Evolutionary conservation across 2,113 vertebrate genomes (phyloP).

Genomic region (Xiphophorus hellerii): DNA sequence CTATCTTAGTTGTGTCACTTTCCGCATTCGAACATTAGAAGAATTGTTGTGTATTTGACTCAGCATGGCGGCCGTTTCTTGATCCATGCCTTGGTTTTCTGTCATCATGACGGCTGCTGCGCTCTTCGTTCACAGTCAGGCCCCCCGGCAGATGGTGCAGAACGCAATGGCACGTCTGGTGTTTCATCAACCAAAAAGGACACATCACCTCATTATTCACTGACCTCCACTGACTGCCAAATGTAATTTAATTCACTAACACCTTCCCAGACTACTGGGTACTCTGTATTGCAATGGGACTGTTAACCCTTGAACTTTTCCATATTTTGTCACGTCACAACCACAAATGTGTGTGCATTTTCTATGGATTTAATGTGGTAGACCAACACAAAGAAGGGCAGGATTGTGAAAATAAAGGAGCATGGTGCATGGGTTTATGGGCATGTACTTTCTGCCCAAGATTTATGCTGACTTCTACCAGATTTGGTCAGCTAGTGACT

Average conservation of each 20-base stretch:
- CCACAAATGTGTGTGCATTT: neutral
- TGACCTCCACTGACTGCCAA: neutral
- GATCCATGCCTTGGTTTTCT: too few species aligned
- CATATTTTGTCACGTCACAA: neutral
- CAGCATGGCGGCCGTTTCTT: too few species aligned
- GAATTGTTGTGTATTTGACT: neutral
- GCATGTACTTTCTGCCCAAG: too few species aligned
- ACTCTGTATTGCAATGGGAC: neutral
- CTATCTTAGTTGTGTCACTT: neutral
- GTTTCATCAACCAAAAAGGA: conserved; percentile 3
- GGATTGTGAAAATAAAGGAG: too few species aligned
- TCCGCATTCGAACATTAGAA: neutral
- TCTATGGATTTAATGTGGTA: neutral
- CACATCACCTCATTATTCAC: neutral
- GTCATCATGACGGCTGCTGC: too few species aligned
- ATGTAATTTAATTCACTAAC: neutral
- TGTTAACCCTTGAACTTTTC: neutral
- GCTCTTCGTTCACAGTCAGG: neutral
- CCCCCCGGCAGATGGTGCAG: neutral
- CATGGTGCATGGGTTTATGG: too few species aligned
- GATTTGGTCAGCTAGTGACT: too few species aligned
- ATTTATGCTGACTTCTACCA: too few species aligned
- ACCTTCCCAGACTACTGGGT: neutral
- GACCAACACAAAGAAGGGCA: too few species aligned
- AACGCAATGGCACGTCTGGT: neutral